These are phyloP conservation scores for Aphidius ervi DNA, from an alignment of 1,140 invertebrate genomes.

Conservation along the genomic window DNA sequence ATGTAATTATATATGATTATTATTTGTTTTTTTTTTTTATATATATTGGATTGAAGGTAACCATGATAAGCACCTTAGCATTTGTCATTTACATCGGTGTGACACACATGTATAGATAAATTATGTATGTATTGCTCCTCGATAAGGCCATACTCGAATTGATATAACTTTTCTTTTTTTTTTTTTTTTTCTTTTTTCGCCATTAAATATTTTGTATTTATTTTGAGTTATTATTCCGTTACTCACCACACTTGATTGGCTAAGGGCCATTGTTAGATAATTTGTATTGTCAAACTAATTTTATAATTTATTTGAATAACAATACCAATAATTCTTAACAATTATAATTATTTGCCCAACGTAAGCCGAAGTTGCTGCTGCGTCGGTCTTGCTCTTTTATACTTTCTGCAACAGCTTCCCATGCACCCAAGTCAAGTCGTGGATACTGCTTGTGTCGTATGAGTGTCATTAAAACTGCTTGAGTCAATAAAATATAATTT, in stretches of 20 bases:
- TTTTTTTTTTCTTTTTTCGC: slow-evolving; percentile 25
- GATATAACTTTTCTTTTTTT: slow-evolving; percentile 5
- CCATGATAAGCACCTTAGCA: slow-evolving; percentile 2
- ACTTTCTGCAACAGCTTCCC: slow-evolving; percentile 41
- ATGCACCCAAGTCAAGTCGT: slow-evolving; percentile 25
- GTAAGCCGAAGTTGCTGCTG: slow-evolving; percentile 28
- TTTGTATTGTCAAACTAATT: slow-evolving; percentile 28
- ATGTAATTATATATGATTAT: slow-evolving; percentile 1
- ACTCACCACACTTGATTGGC: slow-evolving; percentile 58
- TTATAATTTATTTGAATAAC: slow-evolving; percentile 19
- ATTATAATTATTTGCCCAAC: slow-evolving; percentile 27
- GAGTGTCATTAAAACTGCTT: too few species aligned
- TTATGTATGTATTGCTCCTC: too few species aligned
- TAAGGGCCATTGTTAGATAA: slow-evolving; percentile 49
- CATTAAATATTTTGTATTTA: not conserved
- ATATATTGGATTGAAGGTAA: slow-evolving; percentile 7
- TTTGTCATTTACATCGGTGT: too few species aligned
- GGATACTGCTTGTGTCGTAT: slow-evolving; percentile 8
- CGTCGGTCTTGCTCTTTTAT: slow-evolving; percentile 45
- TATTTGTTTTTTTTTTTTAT: not conserved
- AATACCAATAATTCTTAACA: slow-evolving; percentile 31
- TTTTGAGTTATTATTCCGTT: slow-evolving; percentile 26
- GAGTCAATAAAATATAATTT: too few species aligned
- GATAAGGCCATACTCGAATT: too few species aligned
- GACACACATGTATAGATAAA: not conserved